Percentiles rank a stretch among this genome's conserved stretches.
Evolutionary conservation across 1,140 invertebrate species (phyloP).

Genomic region (Sycophaga agraensis): DNA sequence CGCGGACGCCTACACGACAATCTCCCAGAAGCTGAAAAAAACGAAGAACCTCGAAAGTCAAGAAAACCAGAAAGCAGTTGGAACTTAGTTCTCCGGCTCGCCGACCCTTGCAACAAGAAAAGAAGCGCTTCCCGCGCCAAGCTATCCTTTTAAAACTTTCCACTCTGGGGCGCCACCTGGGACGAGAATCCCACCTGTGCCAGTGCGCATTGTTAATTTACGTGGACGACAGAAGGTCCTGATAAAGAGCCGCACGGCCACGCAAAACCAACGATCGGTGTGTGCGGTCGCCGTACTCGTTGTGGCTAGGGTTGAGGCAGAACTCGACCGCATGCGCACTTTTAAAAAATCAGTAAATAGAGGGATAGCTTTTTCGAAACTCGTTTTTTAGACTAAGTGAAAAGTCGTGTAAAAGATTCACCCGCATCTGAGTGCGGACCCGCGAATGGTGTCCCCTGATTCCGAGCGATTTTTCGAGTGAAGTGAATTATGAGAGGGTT

Average conservation of each 20-base stretch:
- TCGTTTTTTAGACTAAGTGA: slow-evolving; percentile 38
- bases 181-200: neutral
- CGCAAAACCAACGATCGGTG: neutral
- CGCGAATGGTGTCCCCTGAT: too few species aligned
- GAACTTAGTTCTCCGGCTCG: too few species aligned
- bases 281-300: too few species aligned
- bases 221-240: neutral
- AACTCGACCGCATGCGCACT: too few species aligned
- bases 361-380: slow-evolving; percentile 33
- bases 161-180: slow-evolving; percentile 5
- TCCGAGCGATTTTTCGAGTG: too few species aligned
- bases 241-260: neutral
- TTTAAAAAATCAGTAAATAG: slow-evolving; percentile 29
- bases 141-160: slow-evolving; percentile 21
- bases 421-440: neutral
- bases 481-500: too few species aligned
- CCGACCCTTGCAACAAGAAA: slow-evolving; percentile 2
- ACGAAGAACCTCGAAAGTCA: neutral
- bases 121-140: neutral
- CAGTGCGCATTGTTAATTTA: slow-evolving; percentile 16
- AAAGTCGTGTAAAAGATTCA: slow-evolving; percentile 43
- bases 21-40: neutral
- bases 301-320: too few species aligned
- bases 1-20: neutral
- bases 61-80: neutral